phyloP scores from a whole-genome alignment of 2,888 invertebrate genomes.

The Melanophora roralis region DNA sequence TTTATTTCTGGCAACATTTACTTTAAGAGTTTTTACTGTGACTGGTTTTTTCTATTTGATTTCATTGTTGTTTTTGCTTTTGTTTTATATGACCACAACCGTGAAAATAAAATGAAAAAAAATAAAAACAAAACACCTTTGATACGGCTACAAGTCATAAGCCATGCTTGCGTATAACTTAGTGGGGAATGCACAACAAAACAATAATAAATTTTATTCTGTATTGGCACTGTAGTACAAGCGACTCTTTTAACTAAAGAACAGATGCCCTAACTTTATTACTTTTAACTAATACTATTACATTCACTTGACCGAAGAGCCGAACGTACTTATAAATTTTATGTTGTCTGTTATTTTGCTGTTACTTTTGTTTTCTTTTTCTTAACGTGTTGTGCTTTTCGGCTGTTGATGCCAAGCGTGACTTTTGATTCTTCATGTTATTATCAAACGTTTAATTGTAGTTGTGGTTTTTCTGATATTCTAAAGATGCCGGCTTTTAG shows the following conservation, averaged over 20 bases:
- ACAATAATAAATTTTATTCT: neutral
- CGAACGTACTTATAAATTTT: slow-evolving; percentile 35
- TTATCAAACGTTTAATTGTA: slow-evolving; percentile 33
- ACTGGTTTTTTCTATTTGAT: slow-evolving; percentile 25
- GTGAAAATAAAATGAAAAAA: slow-evolving; percentile 52
- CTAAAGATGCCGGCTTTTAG: slow-evolving; percentile 53
- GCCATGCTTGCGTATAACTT: slow-evolving; percentile 7
- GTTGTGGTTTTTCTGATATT: slow-evolving; percentile 38
- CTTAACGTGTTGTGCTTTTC: slow-evolving; percentile 23
- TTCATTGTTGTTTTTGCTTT: slow-evolving; percentile 28
- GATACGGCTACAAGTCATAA: slow-evolving; percentile 59
- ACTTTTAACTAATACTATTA: slow-evolving; percentile 46
- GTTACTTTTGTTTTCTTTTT: slow-evolving; percentile 11
- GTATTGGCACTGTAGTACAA: slow-evolving; percentile 5
- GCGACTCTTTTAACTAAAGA: slow-evolving; percentile 18
- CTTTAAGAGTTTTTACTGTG: slow-evolving; percentile 50
- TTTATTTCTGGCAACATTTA: slow-evolving; percentile 43
- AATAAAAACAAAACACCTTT: slow-evolving; percentile 55
- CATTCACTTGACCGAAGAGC: neutral
- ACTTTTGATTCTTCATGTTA: slow-evolving; percentile 58
- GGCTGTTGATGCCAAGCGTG: slow-evolving; percentile 59
- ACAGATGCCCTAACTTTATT: slow-evolving; percentile 45
- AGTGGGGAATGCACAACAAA: slow-evolving; percentile 9
- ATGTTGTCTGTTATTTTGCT: slow-evolving; percentile 28
- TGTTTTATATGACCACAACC: slow-evolving; percentile 56